Conservation (phyloP, 2,888 invertebrate genomes). For the Xanthia togata region DNA sequence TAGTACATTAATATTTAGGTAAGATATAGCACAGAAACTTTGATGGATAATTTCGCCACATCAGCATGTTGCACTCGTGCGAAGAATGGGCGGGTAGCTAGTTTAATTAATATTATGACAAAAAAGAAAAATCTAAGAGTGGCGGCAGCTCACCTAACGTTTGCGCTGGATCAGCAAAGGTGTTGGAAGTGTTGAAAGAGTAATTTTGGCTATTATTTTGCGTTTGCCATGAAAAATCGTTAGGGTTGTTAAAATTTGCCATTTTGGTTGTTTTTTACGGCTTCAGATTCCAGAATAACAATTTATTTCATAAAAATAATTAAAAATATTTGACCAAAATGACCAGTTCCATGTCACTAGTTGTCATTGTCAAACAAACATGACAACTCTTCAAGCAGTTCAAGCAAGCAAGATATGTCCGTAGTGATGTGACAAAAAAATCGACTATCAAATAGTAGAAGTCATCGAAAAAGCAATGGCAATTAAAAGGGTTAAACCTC, state of each 20-base stretch:
- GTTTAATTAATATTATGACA: neutral
- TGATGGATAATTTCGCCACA: neutral
- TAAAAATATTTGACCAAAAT: slow-evolving; percentile 22
- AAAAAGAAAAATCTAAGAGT: slow-evolving; percentile 8
- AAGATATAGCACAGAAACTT: neutral
- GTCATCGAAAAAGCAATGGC: neutral
- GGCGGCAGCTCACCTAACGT: slow-evolving; percentile 79
- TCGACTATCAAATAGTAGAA: slow-evolving; percentile 9
- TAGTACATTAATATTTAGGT: no score
- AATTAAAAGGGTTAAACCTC: neutral
- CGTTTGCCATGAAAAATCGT: slow-evolving; percentile 85
- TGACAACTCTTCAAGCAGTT: neutral
- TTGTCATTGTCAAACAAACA: slow-evolving; percentile 26
- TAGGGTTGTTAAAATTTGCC: slow-evolving; percentile 85
- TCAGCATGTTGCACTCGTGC: neutral
- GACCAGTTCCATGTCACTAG: slow-evolving; percentile 62
- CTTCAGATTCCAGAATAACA: slow-evolving; percentile 19
- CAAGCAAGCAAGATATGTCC: neutral
- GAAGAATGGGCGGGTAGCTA: neutral
- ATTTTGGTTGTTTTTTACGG: slow-evolving; percentile 65
- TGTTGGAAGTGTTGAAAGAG: slow-evolving; percentile 86
- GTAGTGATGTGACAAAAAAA: neutral
- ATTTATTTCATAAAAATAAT: slow-evolving; percentile 30
- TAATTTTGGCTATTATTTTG: slow-evolving; percentile 86
- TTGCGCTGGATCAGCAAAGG: slow-evolving; percentile 87